Evolutionary conservation across 2,888 invertebrate genomes (phyloP).

Genomic region (Ennomos erosarius): DNA sequence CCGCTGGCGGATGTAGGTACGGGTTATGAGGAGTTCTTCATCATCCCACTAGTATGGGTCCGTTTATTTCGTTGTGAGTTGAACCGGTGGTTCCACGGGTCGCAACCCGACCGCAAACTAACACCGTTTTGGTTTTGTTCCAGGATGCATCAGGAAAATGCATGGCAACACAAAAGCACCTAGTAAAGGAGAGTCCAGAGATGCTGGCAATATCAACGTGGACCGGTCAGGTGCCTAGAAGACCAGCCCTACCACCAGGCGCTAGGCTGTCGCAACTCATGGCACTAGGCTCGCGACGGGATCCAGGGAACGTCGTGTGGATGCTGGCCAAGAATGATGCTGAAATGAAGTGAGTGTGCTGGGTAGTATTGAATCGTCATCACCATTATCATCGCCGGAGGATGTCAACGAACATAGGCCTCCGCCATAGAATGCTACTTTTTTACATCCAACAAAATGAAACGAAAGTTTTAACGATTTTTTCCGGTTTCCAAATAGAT

Average conservation of each 20-base stretch:
- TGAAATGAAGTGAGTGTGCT: conserved; percentile 89
- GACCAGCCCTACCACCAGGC: conserved; percentile 89
- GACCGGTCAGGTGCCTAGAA: conserved; percentile 91
- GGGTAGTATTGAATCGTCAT: not conserved
- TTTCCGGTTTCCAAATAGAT: no score
- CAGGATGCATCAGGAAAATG: conserved; percentile 82
- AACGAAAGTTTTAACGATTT: no score
- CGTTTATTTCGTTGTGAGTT: no score
- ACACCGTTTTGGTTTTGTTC: conserved; percentile 5
- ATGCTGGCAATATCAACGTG: conserved; percentile 92
- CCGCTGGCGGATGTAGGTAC: no score
- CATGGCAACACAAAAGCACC: conserved; percentile 80
- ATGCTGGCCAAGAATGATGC: conserved; percentile 91
- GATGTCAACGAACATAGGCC: no score
- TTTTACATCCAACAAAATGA: no score
- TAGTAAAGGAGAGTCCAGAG: conserved; percentile 92
- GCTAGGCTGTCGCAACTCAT: conserved; percentile 90
- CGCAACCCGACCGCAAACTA: no score
- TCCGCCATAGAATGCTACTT: no score
- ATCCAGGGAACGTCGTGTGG: conserved; percentile 91
- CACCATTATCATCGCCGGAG: no score
- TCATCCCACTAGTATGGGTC: no score
- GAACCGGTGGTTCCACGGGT: no score
- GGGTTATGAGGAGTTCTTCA: no score
- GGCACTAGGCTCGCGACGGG: conserved; percentile 89